Conservation (phyloP, 2,888 invertebrate genomes). For the Timandra comae region DNA sequence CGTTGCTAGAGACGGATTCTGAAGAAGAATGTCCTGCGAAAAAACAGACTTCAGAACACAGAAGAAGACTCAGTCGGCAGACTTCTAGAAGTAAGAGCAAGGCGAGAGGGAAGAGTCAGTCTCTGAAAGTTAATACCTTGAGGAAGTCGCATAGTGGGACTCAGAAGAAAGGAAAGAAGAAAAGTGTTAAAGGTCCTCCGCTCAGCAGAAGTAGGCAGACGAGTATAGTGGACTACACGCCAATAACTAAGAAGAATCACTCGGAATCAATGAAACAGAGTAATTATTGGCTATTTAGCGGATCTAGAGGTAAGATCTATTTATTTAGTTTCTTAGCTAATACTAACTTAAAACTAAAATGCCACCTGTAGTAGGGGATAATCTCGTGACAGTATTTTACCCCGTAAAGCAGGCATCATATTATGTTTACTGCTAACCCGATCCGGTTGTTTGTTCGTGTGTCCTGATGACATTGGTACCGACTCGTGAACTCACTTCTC, state of each 20-base stretch:
- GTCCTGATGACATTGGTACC: no score
- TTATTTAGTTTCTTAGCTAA: no score
- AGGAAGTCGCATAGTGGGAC: slow-evolving; percentile 69
- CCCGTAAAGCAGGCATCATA: no score
- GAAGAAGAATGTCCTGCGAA: slow-evolving; percentile 56
- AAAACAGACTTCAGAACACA: slow-evolving; percentile 53
- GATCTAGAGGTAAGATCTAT: slow-evolving; percentile 48
- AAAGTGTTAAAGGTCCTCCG: slow-evolving; percentile 49
- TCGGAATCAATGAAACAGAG: slow-evolving; percentile 52
- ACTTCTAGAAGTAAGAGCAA: slow-evolving; percentile 70
- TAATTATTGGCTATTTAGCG: slow-evolving; percentile 60
- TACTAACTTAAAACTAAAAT: no score
- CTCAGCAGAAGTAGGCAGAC: slow-evolving; percentile 57
- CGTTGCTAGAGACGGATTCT: slow-evolving; percentile 53
- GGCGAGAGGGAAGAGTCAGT: slow-evolving; percentile 64
- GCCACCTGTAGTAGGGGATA: no score
- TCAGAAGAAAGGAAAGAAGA: slow-evolving; percentile 64
- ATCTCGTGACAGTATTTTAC: no score
- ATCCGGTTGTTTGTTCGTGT: no score
- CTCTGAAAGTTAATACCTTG: slow-evolving; percentile 61
- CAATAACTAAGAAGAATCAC: slow-evolving; percentile 54
- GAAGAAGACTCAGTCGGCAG: slow-evolving; percentile 62
- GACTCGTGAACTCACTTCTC: no score
- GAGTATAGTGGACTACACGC: slow-evolving; percentile 59
- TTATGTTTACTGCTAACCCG: no score